phyloP scores from a whole-genome alignment of 2,797 vertebrate species.

The Picus viridis region DNA sequence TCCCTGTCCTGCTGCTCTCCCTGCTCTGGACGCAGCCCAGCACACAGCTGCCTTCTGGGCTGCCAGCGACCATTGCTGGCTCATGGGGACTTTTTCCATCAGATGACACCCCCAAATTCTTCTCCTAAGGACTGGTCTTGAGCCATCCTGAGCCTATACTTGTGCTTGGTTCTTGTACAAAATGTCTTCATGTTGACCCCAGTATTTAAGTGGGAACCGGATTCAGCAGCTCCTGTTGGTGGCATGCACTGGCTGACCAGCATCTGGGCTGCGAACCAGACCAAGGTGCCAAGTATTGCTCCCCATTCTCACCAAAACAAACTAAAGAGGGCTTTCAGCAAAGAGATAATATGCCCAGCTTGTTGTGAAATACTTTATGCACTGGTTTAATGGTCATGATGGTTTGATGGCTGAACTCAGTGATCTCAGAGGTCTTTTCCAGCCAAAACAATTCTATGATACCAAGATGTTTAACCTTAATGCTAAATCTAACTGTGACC shows the following conservation, averaged over 20 bases:
- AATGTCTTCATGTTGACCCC: conserved; percentile 80
- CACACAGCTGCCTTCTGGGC: no score
- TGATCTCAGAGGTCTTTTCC: no score
- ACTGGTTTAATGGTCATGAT: background rate
- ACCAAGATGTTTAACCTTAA: background rate
- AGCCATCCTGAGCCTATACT: no score
- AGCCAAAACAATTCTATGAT: no score
- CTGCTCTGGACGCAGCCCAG: no score
- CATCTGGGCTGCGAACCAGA: conserved; percentile 15
- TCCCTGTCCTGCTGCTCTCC: no score
- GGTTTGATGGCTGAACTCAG: no score
- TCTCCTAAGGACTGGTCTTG: no score
- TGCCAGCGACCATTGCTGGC: no score
- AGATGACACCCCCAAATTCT: no score
- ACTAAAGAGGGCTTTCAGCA: background rate
- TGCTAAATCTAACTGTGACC: background rate
- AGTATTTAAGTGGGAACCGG: conserved; percentile 71
- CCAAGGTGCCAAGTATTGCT: background rate
- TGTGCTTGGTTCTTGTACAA: conserved; percentile 65
- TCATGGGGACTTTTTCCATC: no score
- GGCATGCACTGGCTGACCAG: conserved; percentile 80
- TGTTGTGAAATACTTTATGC: background rate
- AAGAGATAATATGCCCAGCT: background rate
- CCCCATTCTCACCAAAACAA: background rate
- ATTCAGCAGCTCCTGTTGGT: conserved; percentile 79